Base-by-base conservation (phyloP, 2,797 vertebrate species). In the Meriones psammophilus region DNA sequence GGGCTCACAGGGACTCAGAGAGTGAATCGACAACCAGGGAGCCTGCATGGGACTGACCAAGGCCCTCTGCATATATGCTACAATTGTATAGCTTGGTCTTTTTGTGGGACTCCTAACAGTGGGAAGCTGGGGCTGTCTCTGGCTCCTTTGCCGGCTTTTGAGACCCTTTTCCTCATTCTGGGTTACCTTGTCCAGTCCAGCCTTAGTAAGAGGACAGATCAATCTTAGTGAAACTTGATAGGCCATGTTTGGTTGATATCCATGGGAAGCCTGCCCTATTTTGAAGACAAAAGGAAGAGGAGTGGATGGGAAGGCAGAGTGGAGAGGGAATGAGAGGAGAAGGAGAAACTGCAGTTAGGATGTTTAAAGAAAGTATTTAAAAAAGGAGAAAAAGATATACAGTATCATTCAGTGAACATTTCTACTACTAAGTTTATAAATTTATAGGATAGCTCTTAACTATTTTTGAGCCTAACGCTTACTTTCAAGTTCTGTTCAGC, bases 371-470 rank as follows among this genome's bases (percentile, higher is more conserved):
- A 58, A 58, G 50, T 50, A 50, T 50, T 50, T 50, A 58, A 17
- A 22, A 36, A 73, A 36, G 36, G n/a, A 69, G 30, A 69, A 17
- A 73, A 5, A 77, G 46, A 42, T 4, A 77, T 8, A 90, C n/a
- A 79, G 15, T 89, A 69, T 71, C 30, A 69, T 86, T n/a, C 85
- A 58, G 86, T 94, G 5, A 85, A 24, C 73, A 60, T 74, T n/a
- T 78, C 68, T 68, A 92, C 62, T 58, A 74, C 62, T 42, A 64
- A 42, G 18, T 56, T 26, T 76, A 28, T 84, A 36, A 76, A 76
- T 66, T 88, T 89, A 58, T 89, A 74, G 24, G 64, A 46, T 50
- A 85, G 69, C 64, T 84, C 66, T 84, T 84, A 69, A 89, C 69
- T 69, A 90, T 78, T 77, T 60, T 50, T 94, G 9, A 85, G 62